Percentiles rank a stretch among this genome's conserved stretches.
phyloP scores from a whole-genome alignment of 2,797 vertebrate species.

The Rhinophrynus dorsalis region DNA sequence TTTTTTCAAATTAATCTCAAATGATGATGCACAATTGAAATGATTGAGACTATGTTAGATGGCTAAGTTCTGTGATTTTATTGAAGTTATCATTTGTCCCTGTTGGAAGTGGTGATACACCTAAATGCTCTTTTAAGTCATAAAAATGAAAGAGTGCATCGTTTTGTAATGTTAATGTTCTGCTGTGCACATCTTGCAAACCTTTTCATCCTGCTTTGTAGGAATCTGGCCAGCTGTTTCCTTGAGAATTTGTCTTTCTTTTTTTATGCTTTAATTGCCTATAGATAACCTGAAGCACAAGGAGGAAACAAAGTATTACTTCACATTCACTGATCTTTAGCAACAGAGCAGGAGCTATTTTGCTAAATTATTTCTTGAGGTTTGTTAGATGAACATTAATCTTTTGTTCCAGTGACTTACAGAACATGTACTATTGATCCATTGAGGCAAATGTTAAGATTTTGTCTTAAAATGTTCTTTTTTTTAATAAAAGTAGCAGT shows the following conservation, averaged over 20 bases:
- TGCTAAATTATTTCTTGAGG: background rate
- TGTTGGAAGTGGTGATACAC: slow-evolving; percentile 1
- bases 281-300: slow-evolving; percentile 41
- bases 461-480: background rate
- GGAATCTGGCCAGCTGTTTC: slow-evolving; percentile 38
- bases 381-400: background rate
- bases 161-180: slow-evolving; percentile 29
- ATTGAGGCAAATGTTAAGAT: background rate
- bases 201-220: slow-evolving; percentile 29
- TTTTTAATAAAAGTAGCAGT: no score
- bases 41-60: no score
- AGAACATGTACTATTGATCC: background rate
- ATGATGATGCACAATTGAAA: no score
- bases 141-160: slow-evolving; percentile 20
- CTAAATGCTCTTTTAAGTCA: slow-evolving; percentile 9
- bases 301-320: background rate
- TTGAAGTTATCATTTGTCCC: slow-evolving; percentile 16
- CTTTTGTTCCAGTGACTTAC: background rate
- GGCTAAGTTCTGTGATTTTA: no score
- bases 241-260: slow-evolving; percentile 11
- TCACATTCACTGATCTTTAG: background rate
- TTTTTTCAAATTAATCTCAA: no score
- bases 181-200: slow-evolving; percentile 28
- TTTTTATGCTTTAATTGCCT: slow-evolving; percentile 7
- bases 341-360: background rate